Evolutionary conservation across 2,113 vertebrate species (phyloP).

Genomic region (Willisornis vidua): DNA sequence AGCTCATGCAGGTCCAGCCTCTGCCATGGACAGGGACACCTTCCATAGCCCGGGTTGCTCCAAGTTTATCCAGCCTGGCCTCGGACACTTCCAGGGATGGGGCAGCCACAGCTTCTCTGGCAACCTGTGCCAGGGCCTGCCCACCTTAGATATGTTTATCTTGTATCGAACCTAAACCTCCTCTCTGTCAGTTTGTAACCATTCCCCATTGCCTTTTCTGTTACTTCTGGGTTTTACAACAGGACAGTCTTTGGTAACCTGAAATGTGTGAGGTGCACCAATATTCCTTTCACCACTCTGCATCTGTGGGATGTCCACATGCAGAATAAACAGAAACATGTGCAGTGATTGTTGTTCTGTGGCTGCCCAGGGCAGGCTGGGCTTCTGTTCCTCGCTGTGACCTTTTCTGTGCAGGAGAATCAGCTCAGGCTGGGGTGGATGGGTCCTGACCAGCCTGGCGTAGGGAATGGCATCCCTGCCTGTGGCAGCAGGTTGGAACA

Average conservation of each 20-base stretch:
- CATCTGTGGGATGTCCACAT: rapidly evolving
- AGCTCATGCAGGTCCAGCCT: neutral
- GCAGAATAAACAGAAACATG: neutral
- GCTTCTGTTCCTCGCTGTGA: neutral
- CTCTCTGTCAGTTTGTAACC: neutral
- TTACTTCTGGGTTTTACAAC: neutral
- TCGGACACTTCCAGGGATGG: neutral
- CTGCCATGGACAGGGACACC: neutral
- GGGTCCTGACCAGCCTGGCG: neutral
- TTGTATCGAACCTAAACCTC: neutral
- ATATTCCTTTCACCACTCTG: rapidly evolving
- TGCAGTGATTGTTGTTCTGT: neutral
- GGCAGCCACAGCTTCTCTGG: neutral
- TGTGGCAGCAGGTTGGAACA: rapidly evolving
- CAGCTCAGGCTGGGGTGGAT: neutral
- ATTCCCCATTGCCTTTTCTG: neutral
- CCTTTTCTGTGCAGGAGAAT: neutral
- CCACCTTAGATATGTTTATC: neutral
- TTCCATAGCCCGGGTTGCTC: rapidly evolving
- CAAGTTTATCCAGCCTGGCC: rapidly evolving
- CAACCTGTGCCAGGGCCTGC: neutral
- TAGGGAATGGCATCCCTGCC: neutral
- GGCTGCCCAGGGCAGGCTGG: neutral
- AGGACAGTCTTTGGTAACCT: neutral
- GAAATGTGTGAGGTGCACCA: rapidly evolving